Conservation (phyloP, 2,888 invertebrate genomes). For the Priocnemis perturbator region DNA sequence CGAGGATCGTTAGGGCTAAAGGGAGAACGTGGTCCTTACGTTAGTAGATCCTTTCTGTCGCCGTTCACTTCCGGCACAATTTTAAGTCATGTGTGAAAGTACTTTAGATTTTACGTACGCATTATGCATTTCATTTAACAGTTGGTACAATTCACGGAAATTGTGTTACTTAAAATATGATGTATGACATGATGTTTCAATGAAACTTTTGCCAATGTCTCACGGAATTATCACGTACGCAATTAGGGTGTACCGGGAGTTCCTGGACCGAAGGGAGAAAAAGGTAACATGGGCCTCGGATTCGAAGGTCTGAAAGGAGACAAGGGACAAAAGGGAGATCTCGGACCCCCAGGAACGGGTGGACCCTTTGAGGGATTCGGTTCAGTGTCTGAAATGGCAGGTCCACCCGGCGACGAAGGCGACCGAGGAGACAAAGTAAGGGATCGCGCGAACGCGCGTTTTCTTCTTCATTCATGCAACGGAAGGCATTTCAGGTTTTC, state of each 20-base stretch:
- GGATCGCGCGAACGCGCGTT: not conserved
- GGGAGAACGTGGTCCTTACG: slow-evolving; percentile 80
- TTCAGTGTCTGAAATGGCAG: slow-evolving; percentile 67
- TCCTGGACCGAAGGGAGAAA: slow-evolving; percentile 83
- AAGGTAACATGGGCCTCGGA: slow-evolving; percentile 80
- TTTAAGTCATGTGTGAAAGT: no score
- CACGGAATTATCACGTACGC: not conserved
- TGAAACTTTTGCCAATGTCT: no score
- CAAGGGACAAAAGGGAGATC: slow-evolving; percentile 82
- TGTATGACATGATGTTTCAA: not conserved
- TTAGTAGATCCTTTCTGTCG: slow-evolving; percentile 66
- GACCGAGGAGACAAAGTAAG: slow-evolving; percentile 80
- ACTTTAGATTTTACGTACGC: no score
- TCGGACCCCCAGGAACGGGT: slow-evolving; percentile 74
- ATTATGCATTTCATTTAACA: no score
- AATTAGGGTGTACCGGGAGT: slow-evolving; percentile 82
- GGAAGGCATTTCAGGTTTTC: no score
- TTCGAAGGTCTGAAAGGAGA: slow-evolving; percentile 80
- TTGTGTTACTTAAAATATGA: no score
- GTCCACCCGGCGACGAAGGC: slow-evolving; percentile 75
- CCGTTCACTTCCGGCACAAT: no score
- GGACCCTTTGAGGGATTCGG: slow-evolving; percentile 22
- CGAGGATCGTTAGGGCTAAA: slow-evolving; percentile 79
- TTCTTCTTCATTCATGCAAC: no score
- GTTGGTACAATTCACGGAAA: no score